Evolutionary conservation across 2,797 vertebrate species (phyloP).

Genomic region (Meda fulgida): DNA sequence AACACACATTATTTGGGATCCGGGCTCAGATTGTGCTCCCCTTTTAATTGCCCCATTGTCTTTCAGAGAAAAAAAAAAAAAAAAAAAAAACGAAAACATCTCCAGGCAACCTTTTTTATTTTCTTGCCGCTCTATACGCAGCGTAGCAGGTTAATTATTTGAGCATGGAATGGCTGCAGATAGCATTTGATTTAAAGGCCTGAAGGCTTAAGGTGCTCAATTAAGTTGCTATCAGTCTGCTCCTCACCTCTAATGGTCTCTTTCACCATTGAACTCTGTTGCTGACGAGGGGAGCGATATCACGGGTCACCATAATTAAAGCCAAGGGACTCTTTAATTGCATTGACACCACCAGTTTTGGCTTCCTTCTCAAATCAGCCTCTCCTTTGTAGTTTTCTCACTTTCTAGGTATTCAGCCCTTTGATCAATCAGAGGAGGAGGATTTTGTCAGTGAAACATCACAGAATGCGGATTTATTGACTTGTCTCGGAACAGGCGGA

Average conservation of each 20-base stretch:
- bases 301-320: conserved; percentile 96
- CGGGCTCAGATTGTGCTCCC: conserved; percentile 16
- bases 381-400: conserved; percentile 79
- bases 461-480: conserved; percentile 67
- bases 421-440: conserved; percentile 82
- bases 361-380: conserved; percentile 82
- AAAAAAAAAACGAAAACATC: conserved; percentile 59
- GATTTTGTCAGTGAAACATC: conserved; percentile 63
- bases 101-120: conserved; percentile 60
- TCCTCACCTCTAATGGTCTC: conserved; percentile 95
- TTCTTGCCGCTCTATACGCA: conserved; percentile 62
- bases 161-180: conserved; percentile 87
- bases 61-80: conserved; percentile 62
- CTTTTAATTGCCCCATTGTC: conserved; percentile 59
- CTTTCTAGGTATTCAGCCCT: conserved; percentile 79
- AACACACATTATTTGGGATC: not conserved
- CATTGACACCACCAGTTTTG: conserved; percentile 93
- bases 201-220: conserved; percentile 96
- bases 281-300: conserved; percentile 78
- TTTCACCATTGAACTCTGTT: conserved; percentile 88
- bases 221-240: conserved; percentile 97
- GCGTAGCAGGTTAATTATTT: conserved; percentile 88
- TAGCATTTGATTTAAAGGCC: conserved; percentile 97
- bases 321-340: conserved; percentile 97
- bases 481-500: conserved; percentile 37